Evolutionary conservation across 2,113 vertebrate genomes (phyloP).

Genomic region (Anas platyrhynchos): DNA sequence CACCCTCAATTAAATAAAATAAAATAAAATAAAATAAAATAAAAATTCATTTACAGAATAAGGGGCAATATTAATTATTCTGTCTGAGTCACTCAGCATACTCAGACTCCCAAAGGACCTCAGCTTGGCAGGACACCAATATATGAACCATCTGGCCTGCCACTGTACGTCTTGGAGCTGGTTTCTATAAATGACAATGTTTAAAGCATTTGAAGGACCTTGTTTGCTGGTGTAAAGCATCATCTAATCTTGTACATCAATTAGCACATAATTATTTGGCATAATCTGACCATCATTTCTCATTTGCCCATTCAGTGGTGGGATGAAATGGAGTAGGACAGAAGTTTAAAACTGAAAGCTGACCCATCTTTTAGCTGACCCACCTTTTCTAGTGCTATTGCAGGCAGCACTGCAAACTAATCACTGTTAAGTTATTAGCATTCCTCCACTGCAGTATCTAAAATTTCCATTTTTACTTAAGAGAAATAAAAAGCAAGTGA

Average conservation of each 20-base stretch:
- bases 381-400: background rate
- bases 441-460: background rate
- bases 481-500: background rate
- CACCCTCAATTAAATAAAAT: background rate
- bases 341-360: background rate
- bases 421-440: background rate
- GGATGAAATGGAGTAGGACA: background rate
- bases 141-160: background rate
- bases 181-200: background rate
- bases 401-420: background rate
- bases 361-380: background rate
- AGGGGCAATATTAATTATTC: background rate
- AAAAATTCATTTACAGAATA: background rate
- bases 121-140: background rate
- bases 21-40: background rate
- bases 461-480: background rate
- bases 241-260: background rate
- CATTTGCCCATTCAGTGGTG: background rate
- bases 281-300: background rate
- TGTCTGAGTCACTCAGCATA: background rate
- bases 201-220: background rate
- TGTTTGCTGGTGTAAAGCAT: background rate
- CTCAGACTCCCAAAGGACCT: conserved; percentile 8
- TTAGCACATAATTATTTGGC: background rate
- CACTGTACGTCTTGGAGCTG: background rate